Percentiles rank a stretch among this genome's conserved stretches.
phyloP scores from a whole-genome alignment of 2,113 vertebrate genomes.

The Dicrurus megarhynchus region DNA sequence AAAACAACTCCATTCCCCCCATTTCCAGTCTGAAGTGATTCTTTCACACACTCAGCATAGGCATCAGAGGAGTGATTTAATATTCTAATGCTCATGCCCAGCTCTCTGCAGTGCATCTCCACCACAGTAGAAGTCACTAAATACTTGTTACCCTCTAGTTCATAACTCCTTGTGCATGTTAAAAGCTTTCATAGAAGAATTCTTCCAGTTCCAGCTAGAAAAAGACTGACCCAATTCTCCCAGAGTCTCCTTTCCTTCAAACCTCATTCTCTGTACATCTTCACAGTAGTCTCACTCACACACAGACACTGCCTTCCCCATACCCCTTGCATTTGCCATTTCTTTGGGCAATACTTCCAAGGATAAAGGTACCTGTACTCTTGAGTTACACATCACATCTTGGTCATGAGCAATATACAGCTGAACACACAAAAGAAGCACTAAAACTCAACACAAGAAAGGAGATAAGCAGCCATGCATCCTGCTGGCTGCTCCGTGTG shows the following conservation, averaged over 20 bases:
- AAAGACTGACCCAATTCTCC: neutral
- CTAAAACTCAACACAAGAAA: neutral
- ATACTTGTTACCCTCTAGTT: neutral
- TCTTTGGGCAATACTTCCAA: neutral
- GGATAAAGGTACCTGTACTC: neutral
- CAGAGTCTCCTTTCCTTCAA: neutral
- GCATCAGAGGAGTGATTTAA: neutral
- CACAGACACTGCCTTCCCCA: neutral
- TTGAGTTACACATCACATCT: neutral
- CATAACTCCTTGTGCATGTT: neutral
- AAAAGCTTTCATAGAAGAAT: neutral
- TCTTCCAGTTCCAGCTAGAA: neutral
- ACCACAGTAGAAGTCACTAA: accelerated
- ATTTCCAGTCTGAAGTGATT: neutral
- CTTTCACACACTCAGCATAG: neutral
- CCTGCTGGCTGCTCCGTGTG: neutral
- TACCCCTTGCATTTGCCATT: neutral
- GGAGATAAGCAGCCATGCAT: neutral
- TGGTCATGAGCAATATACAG: accelerated
- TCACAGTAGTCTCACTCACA: neutral
- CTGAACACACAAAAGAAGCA: neutral
- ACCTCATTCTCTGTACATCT: neutral
- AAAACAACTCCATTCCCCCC: neutral
- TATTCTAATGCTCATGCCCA: neutral
- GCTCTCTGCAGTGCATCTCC: neutral